phyloP scores from a whole-genome alignment of 2,888 invertebrate species.

The Polymixis flavicincta region DNA sequence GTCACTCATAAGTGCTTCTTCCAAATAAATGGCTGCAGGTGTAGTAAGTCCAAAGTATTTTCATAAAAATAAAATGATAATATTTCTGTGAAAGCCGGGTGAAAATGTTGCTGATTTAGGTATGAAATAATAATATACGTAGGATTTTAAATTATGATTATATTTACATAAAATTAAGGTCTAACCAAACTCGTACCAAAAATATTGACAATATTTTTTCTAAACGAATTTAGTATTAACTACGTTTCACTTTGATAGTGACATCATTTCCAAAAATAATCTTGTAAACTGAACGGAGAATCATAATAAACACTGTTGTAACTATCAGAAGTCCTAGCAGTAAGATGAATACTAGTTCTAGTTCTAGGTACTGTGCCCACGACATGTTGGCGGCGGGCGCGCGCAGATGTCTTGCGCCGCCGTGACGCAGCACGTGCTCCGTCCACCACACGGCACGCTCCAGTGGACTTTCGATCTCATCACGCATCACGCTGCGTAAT shows the following conservation, averaged over 20 bases:
- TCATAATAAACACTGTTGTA: neutral
- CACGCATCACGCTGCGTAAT: slow-evolving; percentile 40
- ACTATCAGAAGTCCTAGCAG: neutral
- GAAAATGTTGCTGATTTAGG: neutral
- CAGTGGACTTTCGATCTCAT: slow-evolving; percentile 60
- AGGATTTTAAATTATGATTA: neutral
- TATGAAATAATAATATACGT: neutral
- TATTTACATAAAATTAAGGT: neutral
- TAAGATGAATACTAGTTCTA: slow-evolving; percentile 28
- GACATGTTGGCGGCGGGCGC: slow-evolving; percentile 22
- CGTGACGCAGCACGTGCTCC: slow-evolving; percentile 71
- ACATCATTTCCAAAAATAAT: neutral
- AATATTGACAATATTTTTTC: neutral
- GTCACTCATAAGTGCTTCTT: neutral
- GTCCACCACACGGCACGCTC: slow-evolving; percentile 87
- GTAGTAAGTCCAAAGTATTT: neutral
- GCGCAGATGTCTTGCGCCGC: slow-evolving; percentile 58
- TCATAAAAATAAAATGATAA: neutral
- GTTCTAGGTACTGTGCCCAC: slow-evolving; percentile 23
- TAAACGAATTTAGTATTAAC: no score
- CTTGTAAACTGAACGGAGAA: slow-evolving; percentile 10
- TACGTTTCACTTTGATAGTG: slow-evolving; percentile 20
- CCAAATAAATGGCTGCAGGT: neutral
- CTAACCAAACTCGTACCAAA: no score
- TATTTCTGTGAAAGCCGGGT: neutral